Percentiles rank a stretch among this genome's conserved stretches.
phyloP scores from a whole-genome alignment of 2,888 invertebrate species.

The Eupithecia tripunctaria region DNA sequence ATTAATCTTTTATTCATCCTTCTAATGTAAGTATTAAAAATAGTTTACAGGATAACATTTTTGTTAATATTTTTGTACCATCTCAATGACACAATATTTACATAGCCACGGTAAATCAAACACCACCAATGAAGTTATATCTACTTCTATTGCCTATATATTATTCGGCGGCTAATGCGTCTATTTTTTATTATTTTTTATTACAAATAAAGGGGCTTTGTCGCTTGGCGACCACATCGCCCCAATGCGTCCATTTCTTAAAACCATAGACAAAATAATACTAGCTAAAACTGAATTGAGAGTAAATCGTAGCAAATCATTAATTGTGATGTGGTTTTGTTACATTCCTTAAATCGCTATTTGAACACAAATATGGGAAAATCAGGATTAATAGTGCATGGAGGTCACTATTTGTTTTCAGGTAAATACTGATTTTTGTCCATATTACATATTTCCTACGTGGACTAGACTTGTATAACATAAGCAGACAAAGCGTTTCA shows the following conservation, averaged over 20 bases:
- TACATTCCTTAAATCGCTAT: neutral
- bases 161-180: neutral
- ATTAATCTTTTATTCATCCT: neutral
- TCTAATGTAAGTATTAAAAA: neutral
- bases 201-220: no score
- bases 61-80: neutral
- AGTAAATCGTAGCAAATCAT: neutral
- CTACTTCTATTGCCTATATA: neutral
- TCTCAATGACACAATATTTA: neutral
- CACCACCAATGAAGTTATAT: neutral
- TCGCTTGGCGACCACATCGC: no score
- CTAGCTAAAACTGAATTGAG: neutral
- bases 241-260: neutral
- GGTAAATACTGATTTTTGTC: neutral
- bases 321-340: neutral
- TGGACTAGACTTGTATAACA: slow-evolving; percentile 44
- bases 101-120: neutral
- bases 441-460: slow-evolving; percentile 27
- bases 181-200: no score
- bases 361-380: neutral
- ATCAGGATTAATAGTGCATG: neutral
- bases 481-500: slow-evolving; percentile 28
- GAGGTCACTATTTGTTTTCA: neutral
- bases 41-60: neutral
- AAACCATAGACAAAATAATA: neutral